Evolutionary conservation across 2,888 invertebrate species (phyloP), one percentile per base, ranked within the genome.

Genomic region (Dermolepida albohirtum): DNA sequence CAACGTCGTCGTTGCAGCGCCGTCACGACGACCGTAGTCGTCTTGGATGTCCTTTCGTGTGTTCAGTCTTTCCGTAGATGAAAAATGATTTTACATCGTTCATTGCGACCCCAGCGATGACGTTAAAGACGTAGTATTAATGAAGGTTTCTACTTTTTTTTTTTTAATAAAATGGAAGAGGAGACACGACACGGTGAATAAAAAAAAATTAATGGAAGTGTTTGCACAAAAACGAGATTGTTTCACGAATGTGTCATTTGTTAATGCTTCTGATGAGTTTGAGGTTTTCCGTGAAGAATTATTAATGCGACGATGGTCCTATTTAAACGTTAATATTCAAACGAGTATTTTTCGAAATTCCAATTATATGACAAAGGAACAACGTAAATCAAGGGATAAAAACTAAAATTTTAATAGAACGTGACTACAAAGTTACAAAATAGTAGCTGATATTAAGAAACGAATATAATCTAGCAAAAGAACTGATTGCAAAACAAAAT

Each of bases 1-100:
- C 29, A 8, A 16, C n/a, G 29, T 22, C 17, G 50, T 22, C 17
- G 17, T 50, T 10, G 50, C 4, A 22, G 17, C 16, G 11, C 39
- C 22, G 22, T 22, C 22, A 22, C 22, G 22, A 22, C 22, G 22
- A 22, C 22, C 22, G 22, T 22, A 22, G 22, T 22, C 22, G 4
- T 22, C 22, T 1, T 4, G 22, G 22, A 22, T 22, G 14, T 17
- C 7, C 47, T 47, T 59, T 14, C 29, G 44, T 44, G 10, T 27
- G 10, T 44, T 14, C 44, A n/a, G 43, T 12, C 43, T 22, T 57
- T 57, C 43, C 57, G 44, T 27, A 59, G 47, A 55, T 66, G 66
- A 66, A 66, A 66, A 66, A 66, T 66, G 66, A 66, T 66, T 66
- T 66, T 66, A 57, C 65, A 54, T 55, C 65, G 65, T 27, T 59